Base-by-base conservation (phyloP, 1,140 invertebrate species). In the Ooceraea biroi region DNA sequence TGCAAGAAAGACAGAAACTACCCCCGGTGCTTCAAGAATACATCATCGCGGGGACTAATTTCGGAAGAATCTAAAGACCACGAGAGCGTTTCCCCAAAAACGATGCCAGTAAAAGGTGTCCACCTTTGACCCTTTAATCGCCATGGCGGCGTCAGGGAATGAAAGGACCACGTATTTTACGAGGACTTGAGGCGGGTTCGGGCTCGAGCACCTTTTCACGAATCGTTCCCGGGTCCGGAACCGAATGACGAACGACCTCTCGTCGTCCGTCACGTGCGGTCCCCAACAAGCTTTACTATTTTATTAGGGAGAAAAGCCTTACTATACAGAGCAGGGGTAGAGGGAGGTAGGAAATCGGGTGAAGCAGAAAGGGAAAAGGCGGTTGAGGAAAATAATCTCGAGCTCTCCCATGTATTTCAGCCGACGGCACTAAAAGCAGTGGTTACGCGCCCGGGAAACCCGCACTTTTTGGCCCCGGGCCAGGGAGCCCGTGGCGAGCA, bases 401-500 rank as follows among this genome's bases (percentile, higher is more conserved):
- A 14, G 25, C 17, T 36, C 41, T 30, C 65, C 57, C 48, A 55
- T 22, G 80, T 90, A 88, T 85, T 88, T 91, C 84, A 82, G 48
- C 73, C 65, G 46, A 30, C 68, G 69, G 72, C 74, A 84, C 88
- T 88, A 88, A 91, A 88, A 90, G 68, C 83, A 83, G 84, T 66
- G 89, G 88, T 91, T 91, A 90, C 85, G 85, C 82, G 85, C 30
- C 87, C 65, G 89, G 88, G 58, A 91, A 90, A 89, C 77, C 88
- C 89, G 73, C 84, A 86, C 52, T 68, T 84, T 85, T 89, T 90
- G 89, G 88, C 83, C n/a, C 19, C 10, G 41, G 30, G 88, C 89
- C 90, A 91, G 66, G 46, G 41, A 74, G 25, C 14, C 73, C 57
- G 19, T 50, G 27, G 73, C 74, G 63, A 36, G 27, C 55, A 83